phyloP scores from a whole-genome alignment of 2,888 invertebrate genomes.

The Ornithoptera alexandrae region DNA sequence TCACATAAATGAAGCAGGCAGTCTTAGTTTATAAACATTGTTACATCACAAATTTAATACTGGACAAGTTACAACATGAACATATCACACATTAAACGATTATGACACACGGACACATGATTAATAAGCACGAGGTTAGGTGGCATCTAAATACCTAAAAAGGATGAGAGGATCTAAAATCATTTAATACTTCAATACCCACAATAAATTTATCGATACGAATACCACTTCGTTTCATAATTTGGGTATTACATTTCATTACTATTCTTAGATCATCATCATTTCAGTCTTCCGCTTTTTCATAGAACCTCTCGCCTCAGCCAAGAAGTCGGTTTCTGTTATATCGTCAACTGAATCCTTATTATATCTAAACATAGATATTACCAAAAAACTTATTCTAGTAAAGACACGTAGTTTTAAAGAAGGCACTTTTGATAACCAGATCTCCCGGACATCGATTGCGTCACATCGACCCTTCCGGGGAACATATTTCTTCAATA shows the following conservation, averaged over 20 bases:
- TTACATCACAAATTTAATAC: constrained; percentile 56
- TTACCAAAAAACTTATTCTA: constrained; percentile 31
- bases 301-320: neutral
- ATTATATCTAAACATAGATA: constrained; percentile 10
- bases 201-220: too few species aligned
- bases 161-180: too few species aligned
- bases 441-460: neutral
- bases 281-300: too few species aligned
- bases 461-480: neutral
- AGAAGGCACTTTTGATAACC: constrained; percentile 38
- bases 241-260: too few species aligned
- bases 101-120: neutral
- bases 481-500: neutral
- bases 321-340: neutral
- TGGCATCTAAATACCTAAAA: neutral
- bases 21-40: constrained; percentile 43
- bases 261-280: too few species aligned
- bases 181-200: too few species aligned
- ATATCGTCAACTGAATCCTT: neutral
- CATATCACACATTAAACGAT: constrained; percentile 48
- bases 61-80: constrained; percentile 53
- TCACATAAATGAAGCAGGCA: constrained; percentile 47
- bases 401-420: constrained; percentile 32
- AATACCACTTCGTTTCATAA: too few species aligned
- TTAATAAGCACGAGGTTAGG: neutral